Base-by-base conservation (phyloP, 1,140 invertebrate species). In the Neodiprion pinetum region DNA sequence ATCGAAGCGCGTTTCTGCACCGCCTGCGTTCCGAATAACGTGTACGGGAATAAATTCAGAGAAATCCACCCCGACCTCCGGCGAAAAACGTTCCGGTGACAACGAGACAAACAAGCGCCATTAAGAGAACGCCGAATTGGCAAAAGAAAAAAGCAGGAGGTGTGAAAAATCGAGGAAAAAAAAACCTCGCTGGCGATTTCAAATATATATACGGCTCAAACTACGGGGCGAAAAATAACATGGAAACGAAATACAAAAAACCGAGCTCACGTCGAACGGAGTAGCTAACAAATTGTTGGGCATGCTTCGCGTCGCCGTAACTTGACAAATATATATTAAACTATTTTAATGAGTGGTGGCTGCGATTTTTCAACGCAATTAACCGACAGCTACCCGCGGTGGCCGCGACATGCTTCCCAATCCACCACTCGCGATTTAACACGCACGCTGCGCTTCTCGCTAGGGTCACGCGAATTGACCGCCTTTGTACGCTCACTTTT, bases 341-440 rank as follows among this genome's bases (percentile, higher is more conserved):
- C 83, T 84, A 86, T 86, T 86, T 86, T 85, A 86, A 86, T 86
- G 85, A 86, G 83, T 83, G 84, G 83, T 86, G 84, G 80, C 81
- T 79, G 81, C 82, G 77, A 85, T 86, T 82, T 84, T 79, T 84
- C 84, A 86, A 83, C 79, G 83, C 83, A 87, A 86, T 86, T 86
- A 83, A 61, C 53, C 53, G 53, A 61, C 4, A 14, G 11, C 11
- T 12, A 61, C 53, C 82, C 79, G 80, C 11, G 23, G 40, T 7
- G 47, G 48, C 68, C 73, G 66, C 61, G 61, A 7, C 71, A 70
- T 66, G 77, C 74, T 76, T 68, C 68, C 71, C 71, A 70, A 9
- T 76, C 72, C 76, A 61, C 76, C 49, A 75, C 77, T 78, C 28
- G 28, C 28, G 28, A 40, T 40, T 40, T 40, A 81, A 81, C 82